These are phyloP conservation scores for Coregonus sp. DNA, from an alignment of 2,797 vertebrate species.

Conservation along the genomic window DNA sequence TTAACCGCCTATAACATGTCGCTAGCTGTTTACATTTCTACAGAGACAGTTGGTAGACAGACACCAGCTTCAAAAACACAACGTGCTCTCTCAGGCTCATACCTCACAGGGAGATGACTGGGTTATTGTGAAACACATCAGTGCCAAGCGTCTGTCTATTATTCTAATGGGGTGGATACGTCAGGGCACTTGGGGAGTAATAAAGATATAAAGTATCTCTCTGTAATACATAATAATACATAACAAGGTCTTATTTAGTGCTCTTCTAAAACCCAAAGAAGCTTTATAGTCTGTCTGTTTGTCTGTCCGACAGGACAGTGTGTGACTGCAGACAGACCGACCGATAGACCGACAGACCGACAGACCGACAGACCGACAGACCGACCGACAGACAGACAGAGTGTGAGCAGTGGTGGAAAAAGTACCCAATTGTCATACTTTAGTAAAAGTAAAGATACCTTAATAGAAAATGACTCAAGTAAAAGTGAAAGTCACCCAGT, in stretches of 20 bases:
- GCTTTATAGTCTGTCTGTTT: not conserved
- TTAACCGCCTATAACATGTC: slow-evolving; percentile 14
- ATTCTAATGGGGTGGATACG: not conserved
- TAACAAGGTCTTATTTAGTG: not conserved
- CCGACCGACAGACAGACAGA: no score
- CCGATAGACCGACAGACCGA: no score
- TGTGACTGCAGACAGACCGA: no score
- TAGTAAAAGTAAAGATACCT: no score
- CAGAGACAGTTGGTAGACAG: slow-evolving; percentile 20
- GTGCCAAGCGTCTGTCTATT: not conserved
- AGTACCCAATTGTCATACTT: no score
- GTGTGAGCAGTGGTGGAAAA: no score
- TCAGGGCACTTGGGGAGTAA: not conserved
- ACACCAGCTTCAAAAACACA: slow-evolving; percentile 20
- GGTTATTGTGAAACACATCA: not conserved
- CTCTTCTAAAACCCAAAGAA: not conserved
- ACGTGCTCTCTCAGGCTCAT: slow-evolving; percentile 7
- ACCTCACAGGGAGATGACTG: slow-evolving; percentile 6
- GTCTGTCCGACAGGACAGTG: no score
- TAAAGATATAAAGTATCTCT: not conserved
- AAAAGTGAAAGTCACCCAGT: no score
- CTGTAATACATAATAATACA: not conserved
- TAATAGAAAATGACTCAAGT: no score
- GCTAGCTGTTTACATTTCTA: slow-evolving; percentile 31
- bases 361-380: no score